phyloP scores from a whole-genome alignment of 1,140 invertebrate genomes.

The Ostrea denselamellosa region DNA sequence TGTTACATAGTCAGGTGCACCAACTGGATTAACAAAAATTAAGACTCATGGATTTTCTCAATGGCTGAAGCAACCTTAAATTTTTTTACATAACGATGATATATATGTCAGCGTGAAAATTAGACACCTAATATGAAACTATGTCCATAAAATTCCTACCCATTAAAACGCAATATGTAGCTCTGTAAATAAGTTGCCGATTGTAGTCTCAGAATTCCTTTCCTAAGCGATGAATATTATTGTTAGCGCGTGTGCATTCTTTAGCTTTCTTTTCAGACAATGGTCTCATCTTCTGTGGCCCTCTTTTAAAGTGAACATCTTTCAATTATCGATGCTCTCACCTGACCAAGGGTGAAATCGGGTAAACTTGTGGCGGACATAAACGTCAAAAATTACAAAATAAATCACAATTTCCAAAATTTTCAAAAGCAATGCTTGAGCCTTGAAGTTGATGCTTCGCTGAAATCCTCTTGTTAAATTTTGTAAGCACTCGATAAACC shows the following conservation, averaged over 20 bases:
- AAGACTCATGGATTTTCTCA: no score
- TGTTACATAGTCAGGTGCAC: no score
- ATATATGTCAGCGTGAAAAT: no score
- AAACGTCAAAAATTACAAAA: not conserved
- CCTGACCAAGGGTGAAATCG: not conserved
- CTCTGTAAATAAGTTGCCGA: no score
- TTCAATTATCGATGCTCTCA: not conserved
- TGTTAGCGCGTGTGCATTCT: not conserved
- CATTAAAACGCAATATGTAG: no score
- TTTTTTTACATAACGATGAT: no score
- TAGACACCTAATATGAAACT: no score
- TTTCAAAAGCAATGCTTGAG: not conserved
- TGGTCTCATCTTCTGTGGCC: not conserved
- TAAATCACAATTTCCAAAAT: constrained; percentile 5
- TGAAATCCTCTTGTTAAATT: not conserved
- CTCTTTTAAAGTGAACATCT: not conserved
- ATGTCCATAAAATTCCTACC: no score
- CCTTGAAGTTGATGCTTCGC: not conserved
- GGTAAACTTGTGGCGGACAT: not conserved
- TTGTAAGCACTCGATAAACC: not conserved
- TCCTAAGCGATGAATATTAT: no score
- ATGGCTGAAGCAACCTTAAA: no score
- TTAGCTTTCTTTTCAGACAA: not conserved
- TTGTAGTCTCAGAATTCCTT: no score
- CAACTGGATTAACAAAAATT: no score